These are phyloP conservation scores for Rhea pennata DNA, from an alignment of 2,113 vertebrate species.

Conservation along the genomic window DNA sequence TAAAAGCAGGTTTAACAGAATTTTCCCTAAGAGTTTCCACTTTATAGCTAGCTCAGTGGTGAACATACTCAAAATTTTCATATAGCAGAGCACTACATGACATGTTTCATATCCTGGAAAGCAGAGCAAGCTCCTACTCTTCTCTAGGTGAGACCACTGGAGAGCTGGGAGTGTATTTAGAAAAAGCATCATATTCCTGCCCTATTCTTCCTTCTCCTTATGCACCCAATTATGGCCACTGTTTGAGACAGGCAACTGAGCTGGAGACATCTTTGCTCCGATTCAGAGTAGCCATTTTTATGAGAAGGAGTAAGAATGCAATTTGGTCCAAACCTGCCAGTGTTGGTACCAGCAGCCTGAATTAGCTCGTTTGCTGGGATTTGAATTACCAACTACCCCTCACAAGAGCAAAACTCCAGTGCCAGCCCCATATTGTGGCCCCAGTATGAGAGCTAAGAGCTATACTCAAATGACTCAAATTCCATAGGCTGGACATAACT, in stretches of 20 bases:
- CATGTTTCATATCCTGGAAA: not conserved
- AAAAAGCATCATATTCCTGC: not conserved
- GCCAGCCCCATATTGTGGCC: not conserved
- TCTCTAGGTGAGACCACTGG: too few relatives aligned
- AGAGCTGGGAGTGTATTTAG: not conserved
- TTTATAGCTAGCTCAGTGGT: not conserved
- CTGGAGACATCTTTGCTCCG: not conserved
- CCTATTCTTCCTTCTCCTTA: not conserved
- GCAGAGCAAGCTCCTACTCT: too few relatives aligned
- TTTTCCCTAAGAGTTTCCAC: not conserved
- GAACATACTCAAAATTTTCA: not conserved
- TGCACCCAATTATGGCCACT: not conserved
- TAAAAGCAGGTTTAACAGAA: not conserved
- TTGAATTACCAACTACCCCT: not conserved
- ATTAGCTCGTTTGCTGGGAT: not conserved
- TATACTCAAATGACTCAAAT: not conserved
- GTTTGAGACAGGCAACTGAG: not conserved
- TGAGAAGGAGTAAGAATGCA: not conserved
- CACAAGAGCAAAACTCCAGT: not conserved
- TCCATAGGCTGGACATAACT: not conserved
- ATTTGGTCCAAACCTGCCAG: not conserved
- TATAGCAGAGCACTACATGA: not conserved
- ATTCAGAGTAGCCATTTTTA: not conserved
- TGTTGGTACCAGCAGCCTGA: not conserved
- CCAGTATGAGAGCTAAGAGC: not conserved